These are phyloP conservation scores for Pterois miles DNA, from an alignment of 2,797 vertebrate genomes.

Conservation along the genomic window DNA sequence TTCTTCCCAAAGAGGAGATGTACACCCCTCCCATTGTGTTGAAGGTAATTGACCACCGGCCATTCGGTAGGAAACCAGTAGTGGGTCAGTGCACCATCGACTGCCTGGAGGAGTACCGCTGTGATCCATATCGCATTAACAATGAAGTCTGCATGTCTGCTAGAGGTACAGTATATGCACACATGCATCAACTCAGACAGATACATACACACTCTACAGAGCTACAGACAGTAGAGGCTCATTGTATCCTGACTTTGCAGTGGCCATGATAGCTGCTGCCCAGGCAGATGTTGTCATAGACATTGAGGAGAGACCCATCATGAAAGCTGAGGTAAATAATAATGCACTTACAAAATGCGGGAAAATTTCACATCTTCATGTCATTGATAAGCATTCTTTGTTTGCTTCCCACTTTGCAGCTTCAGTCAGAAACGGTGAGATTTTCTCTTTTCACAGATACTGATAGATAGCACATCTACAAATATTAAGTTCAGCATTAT, in stretches of 20 bases:
- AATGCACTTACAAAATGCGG: background rate
- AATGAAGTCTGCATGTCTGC: slow-evolving; percentile 82
- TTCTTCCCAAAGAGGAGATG: slow-evolving; percentile 95
- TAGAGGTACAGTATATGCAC: slow-evolving; percentile 88
- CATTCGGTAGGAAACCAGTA: slow-evolving; percentile 94
- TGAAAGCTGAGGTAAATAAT: slow-evolving; percentile 87
- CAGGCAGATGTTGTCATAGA: slow-evolving; percentile 87
- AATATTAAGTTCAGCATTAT: background rate
- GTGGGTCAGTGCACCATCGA: slow-evolving; percentile 97
- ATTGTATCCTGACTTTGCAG: slow-evolving; percentile 51
- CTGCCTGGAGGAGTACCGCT: slow-evolving; percentile 90
- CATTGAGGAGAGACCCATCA: slow-evolving; percentile 88
- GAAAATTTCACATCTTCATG: background rate
- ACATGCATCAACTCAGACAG: background rate
- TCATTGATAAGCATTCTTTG: slow-evolving; percentile 4
- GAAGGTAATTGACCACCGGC: slow-evolving; percentile 95
- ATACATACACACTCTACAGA: background rate
- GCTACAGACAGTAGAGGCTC: background rate
- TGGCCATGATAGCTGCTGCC: slow-evolving; percentile 86
- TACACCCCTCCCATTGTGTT: slow-evolving; percentile 95
- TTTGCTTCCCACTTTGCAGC: slow-evolving; percentile 47
- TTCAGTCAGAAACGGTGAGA: slow-evolving; percentile 75
- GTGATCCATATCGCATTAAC: slow-evolving; percentile 88
- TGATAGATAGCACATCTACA: background rate
- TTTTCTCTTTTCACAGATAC: background rate